Evolutionary conservation across 2,888 invertebrate genomes (phyloP).

Genomic region (Auanema freiburgensis): DNA sequence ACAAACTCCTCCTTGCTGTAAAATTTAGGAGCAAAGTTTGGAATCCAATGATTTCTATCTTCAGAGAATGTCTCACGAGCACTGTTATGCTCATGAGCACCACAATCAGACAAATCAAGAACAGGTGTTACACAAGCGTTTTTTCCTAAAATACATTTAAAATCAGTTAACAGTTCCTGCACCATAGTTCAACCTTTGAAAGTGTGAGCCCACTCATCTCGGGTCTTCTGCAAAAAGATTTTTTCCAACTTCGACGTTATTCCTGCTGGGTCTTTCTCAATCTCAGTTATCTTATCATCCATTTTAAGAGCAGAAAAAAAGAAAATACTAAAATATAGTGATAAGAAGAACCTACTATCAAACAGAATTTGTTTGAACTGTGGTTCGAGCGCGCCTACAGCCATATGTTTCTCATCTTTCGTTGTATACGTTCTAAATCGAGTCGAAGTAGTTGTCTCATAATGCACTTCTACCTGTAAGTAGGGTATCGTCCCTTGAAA

Average conservation of each 20-base stretch:
- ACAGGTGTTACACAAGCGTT: conserved; percentile 96
- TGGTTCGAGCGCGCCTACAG: conserved; percentile 91
- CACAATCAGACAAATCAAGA: conserved; percentile 76
- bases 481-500: conserved; percentile 53
- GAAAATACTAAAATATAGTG: no score
- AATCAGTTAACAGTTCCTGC: not conserved
- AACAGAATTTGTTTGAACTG: no score
- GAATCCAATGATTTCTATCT: conserved; percentile 56
- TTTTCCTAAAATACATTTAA: conserved; percentile 72
- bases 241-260: conserved; percentile 70
- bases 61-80: conserved; percentile 78
- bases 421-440: conserved; percentile 52
- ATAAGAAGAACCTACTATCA: no score
- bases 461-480: conserved; percentile 44
- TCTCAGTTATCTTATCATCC: conserved; percentile 14
- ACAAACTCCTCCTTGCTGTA: conserved; percentile 71
- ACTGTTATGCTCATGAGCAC: conserved; percentile 62
- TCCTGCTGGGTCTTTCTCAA: conserved; percentile 68
- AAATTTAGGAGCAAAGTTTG: conserved; percentile 73
- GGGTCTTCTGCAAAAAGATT: conserved; percentile 79
- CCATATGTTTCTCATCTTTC: conserved; percentile 85
- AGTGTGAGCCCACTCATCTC: conserved; percentile 78
- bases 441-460: not conserved
- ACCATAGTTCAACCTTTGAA: conserved; percentile 47
- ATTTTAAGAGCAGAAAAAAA: no score